phyloP scores from a whole-genome alignment of 1,140 invertebrate species.

The Pseudoatta argentina region DNA sequence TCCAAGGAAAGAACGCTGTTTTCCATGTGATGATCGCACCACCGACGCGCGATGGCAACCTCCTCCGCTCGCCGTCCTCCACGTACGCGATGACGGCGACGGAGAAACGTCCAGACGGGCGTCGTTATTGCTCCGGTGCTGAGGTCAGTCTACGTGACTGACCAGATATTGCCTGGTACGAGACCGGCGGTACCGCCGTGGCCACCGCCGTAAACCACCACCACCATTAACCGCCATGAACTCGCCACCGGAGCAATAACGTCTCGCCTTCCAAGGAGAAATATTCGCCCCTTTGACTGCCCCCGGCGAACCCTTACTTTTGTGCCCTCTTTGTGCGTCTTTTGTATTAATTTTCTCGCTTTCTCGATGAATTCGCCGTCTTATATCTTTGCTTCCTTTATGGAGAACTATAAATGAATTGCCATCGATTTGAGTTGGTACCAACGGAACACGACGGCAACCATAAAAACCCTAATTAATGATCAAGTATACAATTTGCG shows the following conservation, averaged over 20 bases:
- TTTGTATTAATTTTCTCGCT: constrained; percentile 46
- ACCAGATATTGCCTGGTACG: constrained; percentile 82
- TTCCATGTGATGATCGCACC: background rate
- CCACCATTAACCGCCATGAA: constrained; percentile 79
- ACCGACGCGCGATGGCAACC: background rate
- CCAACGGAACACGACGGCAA: background rate
- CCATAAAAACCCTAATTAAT: background rate
- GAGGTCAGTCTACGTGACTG: constrained; percentile 86
- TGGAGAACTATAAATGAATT: constrained; percentile 4
- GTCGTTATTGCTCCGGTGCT: constrained; percentile 84
- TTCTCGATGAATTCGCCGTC: constrained; percentile 3
- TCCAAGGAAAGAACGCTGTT: constrained; percentile 35
- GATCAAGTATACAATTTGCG: background rate
- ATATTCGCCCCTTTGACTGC: constrained; percentile 53
- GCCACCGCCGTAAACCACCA: constrained; percentile 77
- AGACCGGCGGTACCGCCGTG: constrained; percentile 72
- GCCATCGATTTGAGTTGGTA: background rate
- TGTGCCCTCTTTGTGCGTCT: constrained; percentile 57
- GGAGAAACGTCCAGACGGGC: constrained; percentile 80
- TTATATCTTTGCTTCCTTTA: background rate
- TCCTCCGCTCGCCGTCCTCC: constrained; percentile 78
- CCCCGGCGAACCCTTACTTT: constrained; percentile 44
- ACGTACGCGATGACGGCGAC: constrained; percentile 76
- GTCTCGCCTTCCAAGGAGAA: constrained; percentile 68
- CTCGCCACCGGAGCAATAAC: constrained; percentile 82